phyloP scores from a whole-genome alignment of 2,888 invertebrate species.

The Selenia dentaria region DNA sequence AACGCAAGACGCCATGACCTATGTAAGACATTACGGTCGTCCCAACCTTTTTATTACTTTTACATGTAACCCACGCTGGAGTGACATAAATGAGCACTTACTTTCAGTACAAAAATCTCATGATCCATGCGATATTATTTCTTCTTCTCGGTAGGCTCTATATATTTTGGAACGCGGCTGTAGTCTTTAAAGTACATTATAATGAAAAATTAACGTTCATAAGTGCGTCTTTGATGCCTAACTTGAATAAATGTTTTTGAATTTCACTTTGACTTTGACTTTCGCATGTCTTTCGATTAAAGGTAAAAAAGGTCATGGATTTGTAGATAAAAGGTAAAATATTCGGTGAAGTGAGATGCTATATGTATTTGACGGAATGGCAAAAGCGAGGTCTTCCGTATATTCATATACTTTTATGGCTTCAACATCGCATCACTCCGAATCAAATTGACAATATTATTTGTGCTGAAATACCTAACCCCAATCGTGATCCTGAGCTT shows the following conservation, averaged over 20 bases:
- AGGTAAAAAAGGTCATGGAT: no score
- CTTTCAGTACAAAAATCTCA: constrained; percentile 4
- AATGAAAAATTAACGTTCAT: not conserved
- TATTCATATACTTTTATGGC: constrained; percentile 34
- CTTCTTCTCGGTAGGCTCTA: no score
- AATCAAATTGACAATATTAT: constrained; percentile 36
- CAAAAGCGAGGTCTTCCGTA: constrained; percentile 37
- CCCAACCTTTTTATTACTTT: constrained; percentile 39
- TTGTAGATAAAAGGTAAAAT: no score
- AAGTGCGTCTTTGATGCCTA: not conserved
- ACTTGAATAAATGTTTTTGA: constrained; percentile 22
- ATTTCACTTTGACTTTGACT: no score
- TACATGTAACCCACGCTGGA: constrained; percentile 33
- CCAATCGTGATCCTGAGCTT: constrained; percentile 21
- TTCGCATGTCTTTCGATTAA: no score
- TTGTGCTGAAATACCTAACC: constrained; percentile 38
- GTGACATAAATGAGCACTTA: constrained; percentile 30
- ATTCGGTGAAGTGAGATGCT: constrained; percentile 35
- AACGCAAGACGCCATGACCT: constrained; percentile 43
- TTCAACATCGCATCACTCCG: constrained; percentile 26
- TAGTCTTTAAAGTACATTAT: no score
- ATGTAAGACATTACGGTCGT: constrained; percentile 46
- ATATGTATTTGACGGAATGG: constrained; percentile 35
- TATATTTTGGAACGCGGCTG: no score
- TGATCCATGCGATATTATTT: constrained; percentile 1